A percentile compares a stretch with the other conserved stretches of the same genome.
phyloP scores from a whole-genome alignment of 2,113 vertebrate species.

The Cyphomyrus plagiostoma region DNA sequence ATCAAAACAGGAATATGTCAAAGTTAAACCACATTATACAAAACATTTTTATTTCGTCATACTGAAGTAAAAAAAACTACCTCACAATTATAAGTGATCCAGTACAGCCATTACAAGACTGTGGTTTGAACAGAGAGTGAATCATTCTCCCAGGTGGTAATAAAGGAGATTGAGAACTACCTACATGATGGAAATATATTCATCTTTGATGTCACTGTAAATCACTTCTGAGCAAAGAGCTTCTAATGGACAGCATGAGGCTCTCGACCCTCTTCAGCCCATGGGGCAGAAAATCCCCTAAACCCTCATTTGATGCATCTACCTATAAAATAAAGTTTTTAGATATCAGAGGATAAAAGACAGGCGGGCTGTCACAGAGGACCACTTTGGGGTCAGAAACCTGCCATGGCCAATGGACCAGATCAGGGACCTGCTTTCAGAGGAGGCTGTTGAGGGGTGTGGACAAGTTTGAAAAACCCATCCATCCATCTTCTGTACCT shows the following conservation, averaged over 20 bases:
- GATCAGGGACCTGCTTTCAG: neutral
- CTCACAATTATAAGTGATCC: neutral
- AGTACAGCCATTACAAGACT: neutral
- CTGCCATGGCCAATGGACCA: neutral
- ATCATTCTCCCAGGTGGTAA: neutral
- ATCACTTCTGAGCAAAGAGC: neutral
- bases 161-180: neutral
- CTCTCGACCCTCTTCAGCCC: neutral
- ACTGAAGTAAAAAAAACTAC: neutral
- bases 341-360: neutral
- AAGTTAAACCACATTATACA: neutral
- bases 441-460: neutral
- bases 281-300: neutral
- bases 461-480: neutral
- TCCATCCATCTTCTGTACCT: neutral
- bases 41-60: neutral
- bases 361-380: neutral
- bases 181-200: neutral
- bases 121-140: neutral
- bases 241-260: neutral
- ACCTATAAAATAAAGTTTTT: neutral
- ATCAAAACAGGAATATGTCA: neutral
- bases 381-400: neutral
- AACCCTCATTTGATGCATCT: neutral
- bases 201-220: neutral